A percentile compares a stretch with the other conserved stretches of the same genome.
Evolutionary conservation across 2,797 vertebrate species (phyloP).

Genomic region (Otolemur crassicaudatus): DNA sequence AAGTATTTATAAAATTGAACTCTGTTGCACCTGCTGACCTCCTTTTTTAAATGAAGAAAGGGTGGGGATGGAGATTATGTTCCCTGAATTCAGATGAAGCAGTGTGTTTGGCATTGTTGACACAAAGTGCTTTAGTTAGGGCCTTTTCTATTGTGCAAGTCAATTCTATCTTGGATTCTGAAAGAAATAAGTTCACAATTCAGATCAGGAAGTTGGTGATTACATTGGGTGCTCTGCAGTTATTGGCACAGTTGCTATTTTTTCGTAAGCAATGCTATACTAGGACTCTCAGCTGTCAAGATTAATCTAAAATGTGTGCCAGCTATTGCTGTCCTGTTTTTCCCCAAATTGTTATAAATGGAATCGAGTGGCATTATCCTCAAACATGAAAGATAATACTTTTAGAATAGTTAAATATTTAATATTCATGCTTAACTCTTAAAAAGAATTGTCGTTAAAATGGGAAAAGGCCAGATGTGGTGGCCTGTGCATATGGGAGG

Average conservation of each 20-base stretch:
- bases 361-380: constrained; percentile 38
- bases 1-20: constrained; percentile 77
- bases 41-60: constrained; percentile 59
- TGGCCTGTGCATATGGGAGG: neutral
- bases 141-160: constrained; percentile 60
- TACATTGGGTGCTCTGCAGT: neutral
- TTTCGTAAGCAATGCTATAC: neutral
- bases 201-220: constrained; percentile 32
- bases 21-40: constrained; percentile 68
- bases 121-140: constrained; percentile 44
- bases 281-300: neutral
- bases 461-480: neutral
- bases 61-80: constrained; percentile 14
- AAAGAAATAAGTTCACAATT: constrained; percentile 56
- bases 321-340: constrained; percentile 3
- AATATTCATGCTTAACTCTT: constrained; percentile 35
- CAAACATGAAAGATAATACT: constrained; percentile 27
- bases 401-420: constrained; percentile 52
- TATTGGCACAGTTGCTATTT: constrained; percentile 38
- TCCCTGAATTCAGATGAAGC: constrained; percentile 63
- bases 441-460: neutral
- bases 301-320: constrained; percentile 62
- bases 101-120: neutral
- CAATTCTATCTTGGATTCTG: constrained; percentile 48
- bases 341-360: constrained; percentile 30